Conservation (phyloP, 2,113 vertebrate species). For the Cryptoleucopteryx plumbea region DNA sequence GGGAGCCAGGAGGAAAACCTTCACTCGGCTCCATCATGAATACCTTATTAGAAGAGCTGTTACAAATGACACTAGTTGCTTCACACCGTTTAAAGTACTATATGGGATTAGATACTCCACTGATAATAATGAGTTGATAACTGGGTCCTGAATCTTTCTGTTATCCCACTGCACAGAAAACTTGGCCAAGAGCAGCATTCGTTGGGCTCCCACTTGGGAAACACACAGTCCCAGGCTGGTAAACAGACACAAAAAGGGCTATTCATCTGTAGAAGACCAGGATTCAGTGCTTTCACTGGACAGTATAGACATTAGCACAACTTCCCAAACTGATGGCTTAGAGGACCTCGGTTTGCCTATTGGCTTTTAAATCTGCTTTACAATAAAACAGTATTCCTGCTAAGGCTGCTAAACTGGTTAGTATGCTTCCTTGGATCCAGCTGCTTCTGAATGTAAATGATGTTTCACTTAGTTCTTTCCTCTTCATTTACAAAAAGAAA, state of each 20-base stretch:
- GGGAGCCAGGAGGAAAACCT: background rate
- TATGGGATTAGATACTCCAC: background rate
- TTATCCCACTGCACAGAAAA: background rate
- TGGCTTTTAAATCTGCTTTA: background rate
- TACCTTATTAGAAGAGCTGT: background rate
- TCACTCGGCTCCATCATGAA: accelerated
- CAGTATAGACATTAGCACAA: background rate
- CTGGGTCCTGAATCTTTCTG: background rate
- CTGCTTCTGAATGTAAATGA: background rate
- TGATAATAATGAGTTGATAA: background rate
- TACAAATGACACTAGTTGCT: background rate
- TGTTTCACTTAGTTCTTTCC: background rate
- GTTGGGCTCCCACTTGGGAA: background rate
- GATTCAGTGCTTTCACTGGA: background rate
- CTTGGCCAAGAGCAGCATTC: background rate
- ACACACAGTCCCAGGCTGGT: background rate
- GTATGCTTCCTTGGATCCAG: background rate
- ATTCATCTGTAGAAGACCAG: background rate
- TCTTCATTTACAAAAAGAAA: background rate
- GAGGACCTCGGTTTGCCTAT: background rate
- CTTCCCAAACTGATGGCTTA: background rate
- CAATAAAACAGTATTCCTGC: background rate
- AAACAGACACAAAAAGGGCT: background rate
- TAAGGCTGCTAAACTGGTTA: background rate
- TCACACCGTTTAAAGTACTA: background rate